Evolutionary conservation across 2,797 vertebrate genomes (phyloP).

Genomic region (Scyliorhinus canicula): DNA sequence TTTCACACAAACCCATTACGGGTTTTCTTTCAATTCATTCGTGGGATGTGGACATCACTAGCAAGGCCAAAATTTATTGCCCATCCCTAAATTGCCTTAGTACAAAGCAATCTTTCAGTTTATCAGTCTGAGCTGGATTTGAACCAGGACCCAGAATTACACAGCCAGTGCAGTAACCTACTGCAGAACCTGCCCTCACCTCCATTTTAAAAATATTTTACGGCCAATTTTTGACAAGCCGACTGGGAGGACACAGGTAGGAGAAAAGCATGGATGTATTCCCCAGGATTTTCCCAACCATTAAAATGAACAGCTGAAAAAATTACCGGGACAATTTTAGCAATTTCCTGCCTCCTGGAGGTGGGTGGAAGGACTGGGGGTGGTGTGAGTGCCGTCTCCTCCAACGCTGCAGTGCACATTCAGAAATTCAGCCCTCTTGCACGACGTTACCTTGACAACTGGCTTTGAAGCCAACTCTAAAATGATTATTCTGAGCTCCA

Average conservation of each 20-base stretch:
- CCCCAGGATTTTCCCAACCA: neutral
- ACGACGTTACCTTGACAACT: neutral
- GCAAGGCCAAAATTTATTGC: neutral
- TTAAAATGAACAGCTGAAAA: neutral
- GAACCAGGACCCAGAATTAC: neutral
- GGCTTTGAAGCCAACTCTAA: neutral
- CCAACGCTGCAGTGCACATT: neutral
- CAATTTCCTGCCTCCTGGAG: neutral
- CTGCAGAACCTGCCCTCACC: neutral
- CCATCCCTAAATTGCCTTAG: neutral
- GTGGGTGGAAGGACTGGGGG: neutral
- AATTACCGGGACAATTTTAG: neutral
- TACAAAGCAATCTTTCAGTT: neutral
- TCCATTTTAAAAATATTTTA: neutral
- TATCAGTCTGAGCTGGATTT: neutral
- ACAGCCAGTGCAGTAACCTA: neutral
- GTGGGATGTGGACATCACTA: neutral
- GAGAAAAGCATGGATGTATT: neutral
- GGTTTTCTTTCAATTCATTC: neutral
- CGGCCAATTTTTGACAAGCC: neutral
- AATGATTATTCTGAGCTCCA: neutral
- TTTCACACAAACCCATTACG: neutral
- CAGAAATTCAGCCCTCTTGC: neutral
- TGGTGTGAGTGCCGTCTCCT: neutral
- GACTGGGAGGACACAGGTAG: neutral